Base-by-base conservation (phyloP, 1,140 invertebrate genomes). In the Leptoteleia sp. region DNA sequence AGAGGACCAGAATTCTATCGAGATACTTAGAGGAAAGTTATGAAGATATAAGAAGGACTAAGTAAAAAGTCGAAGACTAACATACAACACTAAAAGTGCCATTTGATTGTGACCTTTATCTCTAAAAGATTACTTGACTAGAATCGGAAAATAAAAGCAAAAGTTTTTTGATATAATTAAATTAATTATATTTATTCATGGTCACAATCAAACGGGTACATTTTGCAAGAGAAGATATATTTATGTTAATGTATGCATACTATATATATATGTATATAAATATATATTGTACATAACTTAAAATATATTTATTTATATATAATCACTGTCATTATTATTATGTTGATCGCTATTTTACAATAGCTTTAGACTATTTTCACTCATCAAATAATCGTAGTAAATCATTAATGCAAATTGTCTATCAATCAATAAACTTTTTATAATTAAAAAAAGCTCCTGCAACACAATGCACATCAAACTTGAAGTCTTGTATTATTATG, bases 51-150 rank as follows among this genome's bases (percentile, higher is more conserved):
- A 16, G 47, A 47, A 25, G 33, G 15, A n/a, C 25, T 57, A 42
- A 57, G 52, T 42, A 11, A 54, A 54, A 59, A 61, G 11, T 61
- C 13, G 31, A 45, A 43, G 54, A 22, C 15, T 61, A 61, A 29
- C 29, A 47, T 61, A 37, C 40, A 35, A 61, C 31, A 47, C 42
- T 47, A 35, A 43, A 1, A 31, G 19, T 2, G 11, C 43, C 11
- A 40, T 16, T 62, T 38, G 40, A 45, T 15, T 12, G 25, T 62
- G 31, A 62, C 12, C 5, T n/a, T n/a, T n/a, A n/a, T n/a, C n/a
- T n/a, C n/a, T 9, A 33, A 8, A 8, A 29, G 3, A 25, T 7
- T 13, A 22, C 16, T 38, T 55, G 33, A 55, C 35, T 37, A 47
- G 31, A 61, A 45, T 61, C n/a, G 8, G 13, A 45, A 45, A 25